Percentiles rank a stretch among this genome's conserved stretches.
Conservation (phyloP, 2,888 invertebrate species). For the Tineola bisselliella region DNA sequence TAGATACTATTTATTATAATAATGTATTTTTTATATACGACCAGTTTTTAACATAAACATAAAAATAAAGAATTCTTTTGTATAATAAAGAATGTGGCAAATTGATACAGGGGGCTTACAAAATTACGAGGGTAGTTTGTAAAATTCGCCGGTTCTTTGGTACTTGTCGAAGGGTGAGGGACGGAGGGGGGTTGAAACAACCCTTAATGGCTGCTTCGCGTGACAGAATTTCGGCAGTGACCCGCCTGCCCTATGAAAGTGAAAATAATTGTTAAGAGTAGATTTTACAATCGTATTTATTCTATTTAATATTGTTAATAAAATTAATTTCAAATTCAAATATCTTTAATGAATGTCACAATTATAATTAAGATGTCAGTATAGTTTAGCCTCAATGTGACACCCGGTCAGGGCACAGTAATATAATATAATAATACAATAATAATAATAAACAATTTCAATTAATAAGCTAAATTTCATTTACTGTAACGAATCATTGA, state of each 20-base stretch:
- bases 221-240: slow-evolving; percentile 68
- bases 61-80: neutral
- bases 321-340: too few species aligned
- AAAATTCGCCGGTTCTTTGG: slow-evolving; percentile 54
- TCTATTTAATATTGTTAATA: too few species aligned
- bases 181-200: slow-evolving; percentile 39
- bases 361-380: too few species aligned
- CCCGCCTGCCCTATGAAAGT: slow-evolving; percentile 61
- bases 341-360: too few species aligned
- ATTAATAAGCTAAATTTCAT: too few species aligned
- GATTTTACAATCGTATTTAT: slow-evolving; percentile 21
- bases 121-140: slow-evolving; percentile 60
- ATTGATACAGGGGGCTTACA: slow-evolving; percentile 25
- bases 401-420: too few species aligned
- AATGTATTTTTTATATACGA: neutral
- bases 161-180: slow-evolving; percentile 16
- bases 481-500: too few species aligned
- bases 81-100: slow-evolving; percentile 5
- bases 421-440: too few species aligned
- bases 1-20: too few species aligned
- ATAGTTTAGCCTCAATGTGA: too few species aligned
- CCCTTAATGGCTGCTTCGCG: slow-evolving; percentile 66
- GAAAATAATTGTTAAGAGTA: slow-evolving; percentile 54
- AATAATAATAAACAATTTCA: too few species aligned
- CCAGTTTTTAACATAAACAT: neutral